Conservation (phyloP, 2,797 vertebrate genomes). For the Cottoperca gobio region DNA sequence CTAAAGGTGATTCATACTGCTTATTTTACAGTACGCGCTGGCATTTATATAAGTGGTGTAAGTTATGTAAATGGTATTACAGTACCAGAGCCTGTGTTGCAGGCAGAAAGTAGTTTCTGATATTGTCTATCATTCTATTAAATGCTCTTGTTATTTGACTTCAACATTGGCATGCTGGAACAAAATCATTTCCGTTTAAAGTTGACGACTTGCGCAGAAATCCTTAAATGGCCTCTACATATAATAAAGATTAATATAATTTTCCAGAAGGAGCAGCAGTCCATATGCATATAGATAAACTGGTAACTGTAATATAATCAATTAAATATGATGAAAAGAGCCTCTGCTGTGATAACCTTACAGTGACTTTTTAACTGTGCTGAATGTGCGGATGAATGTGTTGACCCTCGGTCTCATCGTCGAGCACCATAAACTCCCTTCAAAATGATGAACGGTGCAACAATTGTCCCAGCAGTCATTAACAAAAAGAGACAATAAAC, state of each 20-base stretch:
- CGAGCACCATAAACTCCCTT: slow-evolving; percentile 32
- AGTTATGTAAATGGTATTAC: slow-evolving; percentile 37
- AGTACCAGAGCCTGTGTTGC: neutral
- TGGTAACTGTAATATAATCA: slow-evolving; percentile 25
- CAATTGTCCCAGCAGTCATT: slow-evolving; percentile 48
- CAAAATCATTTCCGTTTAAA: slow-evolving; percentile 30
- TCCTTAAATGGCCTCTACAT: slow-evolving; percentile 20
- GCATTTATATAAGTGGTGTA: slow-evolving; percentile 43
- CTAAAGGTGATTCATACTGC: slow-evolving; percentile 48
- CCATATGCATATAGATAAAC: slow-evolving; percentile 9
- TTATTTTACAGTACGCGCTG: slow-evolving; percentile 31
- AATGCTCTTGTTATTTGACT: slow-evolving; percentile 34
- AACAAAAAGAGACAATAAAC: slow-evolving; percentile 12
- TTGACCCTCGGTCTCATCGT: slow-evolving; percentile 25
- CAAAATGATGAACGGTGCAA: slow-evolving; percentile 59
- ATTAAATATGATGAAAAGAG: neutral
- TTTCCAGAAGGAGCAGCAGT: slow-evolving; percentile 7
- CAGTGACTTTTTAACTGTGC: slow-evolving; percentile 13
- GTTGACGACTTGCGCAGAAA: neutral
- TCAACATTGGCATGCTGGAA: neutral
- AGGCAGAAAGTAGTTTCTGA: slow-evolving; percentile 6
- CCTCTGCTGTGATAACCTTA: neutral
- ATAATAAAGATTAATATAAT: slow-evolving; percentile 9
- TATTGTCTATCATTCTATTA: slow-evolving; percentile 24
- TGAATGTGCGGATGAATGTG: slow-evolving; percentile 8